A percentile compares a stretch with the other conserved stretches of the same genome.
Evolutionary conservation across 2,113 vertebrate species (phyloP).

Genomic region (Natator depressus): DNA sequence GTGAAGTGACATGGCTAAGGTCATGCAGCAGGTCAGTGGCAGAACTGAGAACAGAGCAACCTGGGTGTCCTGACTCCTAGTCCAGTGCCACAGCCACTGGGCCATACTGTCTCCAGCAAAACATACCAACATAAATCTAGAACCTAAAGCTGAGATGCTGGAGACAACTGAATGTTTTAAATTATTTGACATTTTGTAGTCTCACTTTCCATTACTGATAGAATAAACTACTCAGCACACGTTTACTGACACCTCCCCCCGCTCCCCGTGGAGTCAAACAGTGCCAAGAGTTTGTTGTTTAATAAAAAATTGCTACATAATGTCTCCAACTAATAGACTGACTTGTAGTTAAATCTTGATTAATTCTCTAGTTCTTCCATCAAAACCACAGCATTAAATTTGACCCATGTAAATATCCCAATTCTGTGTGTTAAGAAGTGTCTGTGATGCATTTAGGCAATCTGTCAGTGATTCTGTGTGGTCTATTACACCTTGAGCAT

Average conservation of each 20-base stretch:
- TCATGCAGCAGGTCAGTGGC: neutral
- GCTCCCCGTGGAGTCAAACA: neutral
- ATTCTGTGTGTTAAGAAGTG: neutral
- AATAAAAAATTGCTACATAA: neutral
- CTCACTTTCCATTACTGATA: neutral
- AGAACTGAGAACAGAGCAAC: neutral
- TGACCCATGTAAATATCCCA: neutral
- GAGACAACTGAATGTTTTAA: neutral
- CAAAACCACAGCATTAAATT: neutral
- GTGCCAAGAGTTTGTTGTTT: neutral
- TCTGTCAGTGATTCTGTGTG: neutral
- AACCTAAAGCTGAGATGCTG: neutral
- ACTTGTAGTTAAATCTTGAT: neutral
- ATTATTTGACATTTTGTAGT: neutral
- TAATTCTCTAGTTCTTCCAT: neutral
- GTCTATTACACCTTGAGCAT: too few relatives aligned
- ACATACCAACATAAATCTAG: neutral
- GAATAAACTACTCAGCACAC: neutral
- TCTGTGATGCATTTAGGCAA: neutral
- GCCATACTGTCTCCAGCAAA: neutral
- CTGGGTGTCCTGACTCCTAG: neutral
- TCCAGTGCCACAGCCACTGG: neutral
- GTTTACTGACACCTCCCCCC: neutral
- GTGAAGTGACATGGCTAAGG: neutral
- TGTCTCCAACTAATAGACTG: neutral